Percentiles rank a stretch among this genome's conserved stretches.
phyloP scores from a whole-genome alignment of 2,113 vertebrate genomes.

The Coturnix japonica region DNA sequence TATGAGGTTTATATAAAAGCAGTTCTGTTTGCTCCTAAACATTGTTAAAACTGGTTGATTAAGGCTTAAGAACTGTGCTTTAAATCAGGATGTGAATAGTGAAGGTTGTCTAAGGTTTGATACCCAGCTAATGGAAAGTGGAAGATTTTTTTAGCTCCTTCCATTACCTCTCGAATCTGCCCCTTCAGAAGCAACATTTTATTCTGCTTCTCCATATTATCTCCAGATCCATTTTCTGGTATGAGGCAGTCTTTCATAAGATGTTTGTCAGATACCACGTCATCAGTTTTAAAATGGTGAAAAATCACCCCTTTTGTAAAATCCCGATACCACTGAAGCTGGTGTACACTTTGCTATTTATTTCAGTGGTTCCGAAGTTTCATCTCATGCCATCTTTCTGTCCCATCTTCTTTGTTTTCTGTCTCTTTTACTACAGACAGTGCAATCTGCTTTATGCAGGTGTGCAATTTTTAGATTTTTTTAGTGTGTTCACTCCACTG shows the following conservation, averaged over 20 bases:
- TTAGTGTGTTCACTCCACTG: not conserved
- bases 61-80: not conserved
- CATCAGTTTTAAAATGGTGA: not conserved
- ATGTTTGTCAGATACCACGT: not conserved
- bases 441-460: not conserved
- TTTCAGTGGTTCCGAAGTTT: not conserved
- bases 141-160: not conserved
- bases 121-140: not conserved
- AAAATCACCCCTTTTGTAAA: not conserved
- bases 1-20: not conserved
- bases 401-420: not conserved
- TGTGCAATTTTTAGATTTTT: slow-evolving; percentile 5
- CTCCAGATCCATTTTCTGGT: not conserved
- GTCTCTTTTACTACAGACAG: not conserved
- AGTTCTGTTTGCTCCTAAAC: slow-evolving; percentile 30
- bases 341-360: not conserved
- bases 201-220: slow-evolving; percentile 4
- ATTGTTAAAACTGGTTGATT: not conserved
- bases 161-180: not conserved
- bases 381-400: not conserved
- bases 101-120: not conserved
- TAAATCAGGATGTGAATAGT: slow-evolving; percentile 23
- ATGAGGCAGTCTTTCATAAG: not conserved
- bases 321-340: not conserved
- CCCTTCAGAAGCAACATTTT: not conserved